Percentiles rank a stretch among this genome's conserved stretches.
Evolutionary conservation across 1,140 invertebrate genomes (phyloP).

Genomic region (Berghia stephanieae): DNA sequence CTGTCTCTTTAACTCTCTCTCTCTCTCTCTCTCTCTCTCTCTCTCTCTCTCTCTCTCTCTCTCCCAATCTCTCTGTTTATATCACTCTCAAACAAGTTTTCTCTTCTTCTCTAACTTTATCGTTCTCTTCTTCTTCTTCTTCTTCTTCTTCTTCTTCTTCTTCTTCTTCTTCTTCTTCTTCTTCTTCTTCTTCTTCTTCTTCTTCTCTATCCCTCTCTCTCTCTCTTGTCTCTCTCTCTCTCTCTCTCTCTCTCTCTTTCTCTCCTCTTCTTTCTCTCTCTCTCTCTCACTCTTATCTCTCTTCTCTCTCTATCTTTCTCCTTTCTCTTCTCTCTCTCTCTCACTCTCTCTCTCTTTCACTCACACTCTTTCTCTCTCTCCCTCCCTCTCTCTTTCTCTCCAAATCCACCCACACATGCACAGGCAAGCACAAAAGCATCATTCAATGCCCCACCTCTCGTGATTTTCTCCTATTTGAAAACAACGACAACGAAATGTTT

Average conservation of each 20-base stretch:
- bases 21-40: constrained; percentile 13
- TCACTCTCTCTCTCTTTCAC: constrained; percentile 7
- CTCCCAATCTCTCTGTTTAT: neutral
- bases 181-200: neutral
- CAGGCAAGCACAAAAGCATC: no score
- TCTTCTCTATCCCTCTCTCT: neutral
- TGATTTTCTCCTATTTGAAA: no score
- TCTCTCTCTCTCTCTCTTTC: neutral
- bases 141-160: neutral
- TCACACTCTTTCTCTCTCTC: constrained; percentile 1
- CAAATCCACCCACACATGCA: no score
- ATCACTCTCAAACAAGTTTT: neutral
- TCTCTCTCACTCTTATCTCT: no score
- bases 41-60: constrained; percentile 14
- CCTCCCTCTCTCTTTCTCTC: neutral
- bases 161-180: no score
- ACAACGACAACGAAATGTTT: no score
- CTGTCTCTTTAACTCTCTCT: no score
- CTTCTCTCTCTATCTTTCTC: neutral
- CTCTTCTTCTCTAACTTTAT: neutral
- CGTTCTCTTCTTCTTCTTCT: neutral
- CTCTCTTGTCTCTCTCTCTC: neutral
- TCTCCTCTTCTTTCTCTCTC: neutral
- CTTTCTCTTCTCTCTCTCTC: neutral
- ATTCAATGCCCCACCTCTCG: no score